phyloP scores from a whole-genome alignment of 2,888 invertebrate species.

The Lasiommata megera region DNA sequence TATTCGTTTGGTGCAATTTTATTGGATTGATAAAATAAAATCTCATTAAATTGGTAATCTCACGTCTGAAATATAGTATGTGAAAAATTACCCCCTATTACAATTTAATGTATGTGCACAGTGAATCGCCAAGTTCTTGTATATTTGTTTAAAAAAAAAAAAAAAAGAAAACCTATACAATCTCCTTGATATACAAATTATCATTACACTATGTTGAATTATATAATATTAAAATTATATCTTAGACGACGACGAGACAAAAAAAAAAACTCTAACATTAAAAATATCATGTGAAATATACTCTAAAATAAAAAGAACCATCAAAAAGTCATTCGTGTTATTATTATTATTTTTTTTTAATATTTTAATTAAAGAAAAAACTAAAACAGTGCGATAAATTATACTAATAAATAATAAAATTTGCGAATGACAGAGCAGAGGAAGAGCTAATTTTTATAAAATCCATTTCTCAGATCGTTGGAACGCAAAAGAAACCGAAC shows the following conservation, averaged over 20 bases:
- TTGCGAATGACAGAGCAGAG: constrained; percentile 27
- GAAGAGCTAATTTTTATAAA: constrained; percentile 15
- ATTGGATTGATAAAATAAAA: background rate
- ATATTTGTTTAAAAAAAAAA: background rate
- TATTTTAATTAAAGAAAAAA: constrained; percentile 9
- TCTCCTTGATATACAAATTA: constrained; percentile 5
- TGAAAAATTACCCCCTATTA: background rate
- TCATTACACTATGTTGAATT: background rate
- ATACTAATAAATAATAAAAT: constrained; percentile 30
- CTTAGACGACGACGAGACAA: background rate
- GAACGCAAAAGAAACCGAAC: constrained; percentile 41
- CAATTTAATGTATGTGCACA: background rate
- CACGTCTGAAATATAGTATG: background rate
- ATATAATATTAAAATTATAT: background rate
- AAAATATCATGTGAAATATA: constrained; percentile 21
- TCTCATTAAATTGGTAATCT: background rate
- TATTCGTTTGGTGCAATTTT: background rate
- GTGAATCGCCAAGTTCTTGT: background rate
- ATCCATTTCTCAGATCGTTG: constrained; percentile 55
- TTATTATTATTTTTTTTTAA: too few species aligned
- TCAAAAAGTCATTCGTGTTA: constrained; percentile 17
- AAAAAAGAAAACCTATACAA: background rate
- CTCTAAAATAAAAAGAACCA: constrained; percentile 18
- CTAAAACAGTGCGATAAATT: constrained; percentile 23
- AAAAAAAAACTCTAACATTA: constrained; percentile 26